Percentiles rank a stretch among this genome's conserved stretches.
phyloP scores from a whole-genome alignment of 2,797 vertebrate genomes.

The Phaenicophaeus curvirostris region DNA sequence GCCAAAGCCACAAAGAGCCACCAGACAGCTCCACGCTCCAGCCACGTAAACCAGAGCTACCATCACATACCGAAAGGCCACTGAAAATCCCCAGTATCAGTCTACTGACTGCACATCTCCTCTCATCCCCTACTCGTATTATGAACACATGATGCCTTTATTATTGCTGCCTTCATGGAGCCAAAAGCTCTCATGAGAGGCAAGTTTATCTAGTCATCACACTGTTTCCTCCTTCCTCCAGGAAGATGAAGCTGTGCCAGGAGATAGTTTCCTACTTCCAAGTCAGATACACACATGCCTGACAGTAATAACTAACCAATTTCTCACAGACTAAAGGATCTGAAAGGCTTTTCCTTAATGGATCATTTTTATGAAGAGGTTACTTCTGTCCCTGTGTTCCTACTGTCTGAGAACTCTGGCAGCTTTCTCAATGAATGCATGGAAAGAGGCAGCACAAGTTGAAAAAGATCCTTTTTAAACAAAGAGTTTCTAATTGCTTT shows the following conservation, averaged over 20 bases:
- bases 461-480: not conserved
- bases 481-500: slow-evolving; percentile 4
- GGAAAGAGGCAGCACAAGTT: not conserved
- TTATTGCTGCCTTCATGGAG: not conserved
- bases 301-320: slow-evolving; percentile 22
- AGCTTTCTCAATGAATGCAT: not conserved
- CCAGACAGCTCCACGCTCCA: not conserved
- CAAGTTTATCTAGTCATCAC: not conserved
- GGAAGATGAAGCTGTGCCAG: not conserved
- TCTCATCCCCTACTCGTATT: not conserved
- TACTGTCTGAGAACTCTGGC: not conserved
- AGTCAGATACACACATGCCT: not conserved
- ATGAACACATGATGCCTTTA: not conserved
- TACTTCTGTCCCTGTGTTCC: slow-evolving; percentile 20
- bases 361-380: slow-evolving; percentile 19
- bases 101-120: not conserved
- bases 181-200: not conserved
- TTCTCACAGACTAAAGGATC: slow-evolving; percentile 51
- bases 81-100: not conserved
- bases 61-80: not conserved
- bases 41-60: not conserved
- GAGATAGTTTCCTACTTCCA: not conserved
- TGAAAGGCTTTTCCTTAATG: slow-evolving; percentile 32
- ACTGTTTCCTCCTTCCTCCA: not conserved
- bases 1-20: not conserved